Base-by-base conservation (phyloP, 2,888 invertebrate genomes). In the Plutella xylostella region DNA sequence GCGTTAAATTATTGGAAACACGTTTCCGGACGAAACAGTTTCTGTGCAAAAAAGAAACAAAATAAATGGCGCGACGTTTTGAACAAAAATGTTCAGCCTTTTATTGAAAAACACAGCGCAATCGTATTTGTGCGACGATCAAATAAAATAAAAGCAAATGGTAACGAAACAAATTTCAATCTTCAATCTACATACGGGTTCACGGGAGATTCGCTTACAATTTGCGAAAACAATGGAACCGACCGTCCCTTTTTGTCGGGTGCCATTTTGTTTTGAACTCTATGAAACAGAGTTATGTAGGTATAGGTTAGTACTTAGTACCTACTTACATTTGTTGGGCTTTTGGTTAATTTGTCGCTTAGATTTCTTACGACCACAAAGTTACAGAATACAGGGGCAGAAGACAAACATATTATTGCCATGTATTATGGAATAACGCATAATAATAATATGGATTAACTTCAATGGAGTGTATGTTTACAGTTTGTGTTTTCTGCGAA, bases 211-310 rank as follows among this genome's bases (percentile, higher is more conserved):
- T 57, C 61, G 58, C 55, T 46, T 47, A 58, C 66, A 63, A 71
- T 71, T 74, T 68, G 60, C 60, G 60, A 65, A 73, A 75, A 75
- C 75, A 78, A 77, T 75, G n/a, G n/a, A n/a, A n/a, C n/a, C 64
- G 54, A 48, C 48, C 49, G 61, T 55, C 63, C 66, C 64, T 71
- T 67, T 68, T 66, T 66, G 56, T 53, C 57, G 11, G 18, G 7
- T 50, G 53, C 52, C 61, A 63, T 61, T 47, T 47, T 22, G 52
- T 45, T 34, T 39, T 61, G 56, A n/a, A 54, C 42, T 42, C 40
- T 28, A 28, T n/a, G 3, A n/a, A n/a, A n/a, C n/a, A n/a, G n/a
- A n/a, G n/a, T n/a, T n/a, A n/a, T n/a, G n/a, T n/a, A n/a, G n/a
- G n/a, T n/a, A n/a, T n/a, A n/a, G n/a, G n/a, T n/a, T n/a, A n/a